Percentiles rank a stretch among this genome's conserved stretches.
Conservation (phyloP, 2,113 vertebrate species). For the Seriola quinqueradiata region DNA sequence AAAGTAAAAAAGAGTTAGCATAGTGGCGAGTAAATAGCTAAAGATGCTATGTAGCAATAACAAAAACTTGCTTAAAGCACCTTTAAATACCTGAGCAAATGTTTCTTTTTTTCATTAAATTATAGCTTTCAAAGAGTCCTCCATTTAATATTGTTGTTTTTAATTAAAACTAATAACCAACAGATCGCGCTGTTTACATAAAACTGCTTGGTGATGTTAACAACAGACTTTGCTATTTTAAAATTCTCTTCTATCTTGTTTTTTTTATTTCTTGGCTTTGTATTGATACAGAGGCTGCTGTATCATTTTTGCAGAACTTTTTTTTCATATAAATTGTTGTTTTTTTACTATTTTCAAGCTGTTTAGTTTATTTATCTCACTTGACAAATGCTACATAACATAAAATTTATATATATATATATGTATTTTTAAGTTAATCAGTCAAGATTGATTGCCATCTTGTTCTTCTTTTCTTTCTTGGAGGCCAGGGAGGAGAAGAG, state of each 20-base stretch:
- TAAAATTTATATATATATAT: not conserved
- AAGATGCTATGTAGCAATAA: too few relatives aligned
- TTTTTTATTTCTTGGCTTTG: not conserved
- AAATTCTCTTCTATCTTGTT: not conserved
- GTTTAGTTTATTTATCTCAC: not conserved
- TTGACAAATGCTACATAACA: not conserved
- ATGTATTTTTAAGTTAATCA: not conserved
- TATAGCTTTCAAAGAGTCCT: not conserved
- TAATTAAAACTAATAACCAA: not conserved
- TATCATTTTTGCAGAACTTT: not conserved
- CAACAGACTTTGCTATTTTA: not conserved
- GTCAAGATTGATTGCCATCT: not conserved
- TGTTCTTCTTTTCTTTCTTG: not conserved
- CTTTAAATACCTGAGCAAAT: slow-evolving; percentile 20
- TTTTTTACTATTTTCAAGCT: not conserved
- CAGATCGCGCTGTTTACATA: not conserved
- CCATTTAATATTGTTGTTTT: not conserved
- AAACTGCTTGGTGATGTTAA: not conserved
- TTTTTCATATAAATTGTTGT: not conserved
- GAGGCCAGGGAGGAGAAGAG: not conserved
- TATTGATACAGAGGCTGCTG: not conserved
- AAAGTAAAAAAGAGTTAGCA: too few relatives aligned
- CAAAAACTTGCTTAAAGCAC: too few relatives aligned
- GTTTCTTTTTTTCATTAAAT: not conserved
- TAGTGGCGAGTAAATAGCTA: too few relatives aligned